Base-by-base conservation (phyloP, 2,797 vertebrate species). In the Mycteria americana region DNA sequence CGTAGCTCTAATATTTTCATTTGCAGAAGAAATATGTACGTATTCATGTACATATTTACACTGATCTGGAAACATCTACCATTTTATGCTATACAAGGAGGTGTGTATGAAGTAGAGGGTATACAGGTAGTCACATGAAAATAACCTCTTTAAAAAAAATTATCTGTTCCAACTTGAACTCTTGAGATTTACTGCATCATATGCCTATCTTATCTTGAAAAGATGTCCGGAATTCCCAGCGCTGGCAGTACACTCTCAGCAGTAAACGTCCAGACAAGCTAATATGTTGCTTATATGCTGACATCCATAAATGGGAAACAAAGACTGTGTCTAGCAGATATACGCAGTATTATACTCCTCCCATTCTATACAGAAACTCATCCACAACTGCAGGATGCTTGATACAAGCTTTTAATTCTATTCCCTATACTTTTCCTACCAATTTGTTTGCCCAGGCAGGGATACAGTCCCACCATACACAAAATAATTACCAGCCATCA, bases 171-270 rank as follows among this genome's bases (percentile, higher is more conserved):
- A 76, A 84, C 86, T 56, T 89, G 70, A 94, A 82, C 92, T 89
- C 73, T 85, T 70, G 51, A 95, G 95, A 62, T 82, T 62, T 80
- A 28, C 86, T 90, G 72, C 92, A 97, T 92, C 76, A 73, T 94
- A 81, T 54, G 97, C 97, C 97, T 98, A 98, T 99, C 98, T 99
- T 99, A 99, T 99, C 98, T 98, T 63, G 67, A 37, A 97, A 97
- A 96, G 97, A 98, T 97, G 98, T 94, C 95, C 95, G 92, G 97
- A 95, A 96, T 97, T 93, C 94, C 93, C 94, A 95, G 97, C 70
- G 89, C 96, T 98, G 98, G 98, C 97, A 97, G 96, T 72, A 74
- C 94, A 82, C 96, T 76, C 28, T 48, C 33, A 75, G 70, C 80
- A 95, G 53, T 33, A 53, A 86, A 43, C 2, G 37, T 90, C 57